These are phyloP conservation scores for Pegoplata infirma DNA, from an alignment of 2,888 invertebrate genomes.

Conservation along the genomic window DNA sequence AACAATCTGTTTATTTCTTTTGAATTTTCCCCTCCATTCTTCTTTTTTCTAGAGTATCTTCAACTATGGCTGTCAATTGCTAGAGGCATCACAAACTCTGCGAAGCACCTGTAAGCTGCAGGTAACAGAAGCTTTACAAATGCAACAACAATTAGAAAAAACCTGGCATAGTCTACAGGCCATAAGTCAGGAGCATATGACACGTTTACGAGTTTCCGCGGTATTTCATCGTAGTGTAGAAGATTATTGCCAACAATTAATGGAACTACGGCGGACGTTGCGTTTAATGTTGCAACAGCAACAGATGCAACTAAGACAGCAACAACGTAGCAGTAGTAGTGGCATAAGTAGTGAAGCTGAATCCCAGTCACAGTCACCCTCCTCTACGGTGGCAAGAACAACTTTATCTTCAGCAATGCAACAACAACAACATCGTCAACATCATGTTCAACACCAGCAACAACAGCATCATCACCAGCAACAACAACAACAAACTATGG, in stretches of 20 bases:
- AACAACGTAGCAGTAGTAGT: conserved; percentile 68
- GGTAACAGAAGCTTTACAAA: conserved; percentile 80
- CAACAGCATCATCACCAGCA: not conserved
- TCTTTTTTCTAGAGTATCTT: conserved; percentile 83
- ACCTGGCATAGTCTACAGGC: conserved; percentile 85
- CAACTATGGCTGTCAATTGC: conserved; percentile 88
- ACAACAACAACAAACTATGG: not conserved
- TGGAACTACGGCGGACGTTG: conserved; percentile 81
- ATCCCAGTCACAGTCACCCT: conserved; percentile 41
- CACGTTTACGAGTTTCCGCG: conserved; percentile 85
- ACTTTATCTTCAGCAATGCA: not conserved
- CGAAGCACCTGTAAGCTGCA: conserved; percentile 85
- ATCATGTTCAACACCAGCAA: not conserved
- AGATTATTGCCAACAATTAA: conserved; percentile 82
- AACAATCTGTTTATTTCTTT: conserved; percentile 11
- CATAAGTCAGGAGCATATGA: conserved; percentile 87
- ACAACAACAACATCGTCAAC: not conserved
- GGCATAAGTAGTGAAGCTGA: conserved; percentile 64
- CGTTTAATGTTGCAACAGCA: conserved; percentile 69
- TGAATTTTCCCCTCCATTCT: conserved; percentile 28
- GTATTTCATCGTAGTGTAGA: conserved; percentile 86
- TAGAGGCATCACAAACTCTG: conserved; percentile 86
- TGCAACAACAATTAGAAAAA: conserved; percentile 81
- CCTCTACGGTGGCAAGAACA: conserved; percentile 21
- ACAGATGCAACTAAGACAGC: conserved; percentile 68